Conservation (phyloP, 2,888 invertebrate genomes). For the Pyrochroa serraticornis region DNA sequence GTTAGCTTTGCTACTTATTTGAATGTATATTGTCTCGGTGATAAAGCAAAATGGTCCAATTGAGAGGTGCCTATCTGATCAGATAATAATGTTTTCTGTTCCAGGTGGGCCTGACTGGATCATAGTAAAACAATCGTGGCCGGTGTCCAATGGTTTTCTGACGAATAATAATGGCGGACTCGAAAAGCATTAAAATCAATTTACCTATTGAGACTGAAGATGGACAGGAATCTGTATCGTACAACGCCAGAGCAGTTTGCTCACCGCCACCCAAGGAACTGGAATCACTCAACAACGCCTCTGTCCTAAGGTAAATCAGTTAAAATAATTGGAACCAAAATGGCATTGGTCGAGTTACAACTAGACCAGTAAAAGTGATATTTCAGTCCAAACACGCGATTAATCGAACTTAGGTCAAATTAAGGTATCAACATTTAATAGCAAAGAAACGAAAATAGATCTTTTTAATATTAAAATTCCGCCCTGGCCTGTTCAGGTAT, state of each 20-base stretch:
- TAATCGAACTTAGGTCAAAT: background rate
- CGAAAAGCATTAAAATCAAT: constrained; percentile 63
- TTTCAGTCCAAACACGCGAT: too few relatives aligned
- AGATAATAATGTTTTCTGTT: background rate
- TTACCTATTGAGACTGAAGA: constrained; percentile 54
- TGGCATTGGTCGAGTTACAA: too few relatives aligned
- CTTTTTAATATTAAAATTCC: background rate
- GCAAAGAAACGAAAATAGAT: background rate
- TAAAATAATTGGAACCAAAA: background rate
- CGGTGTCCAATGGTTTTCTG: constrained; percentile 26
- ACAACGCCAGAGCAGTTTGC: constrained; percentile 45
- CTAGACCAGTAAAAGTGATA: too few relatives aligned
- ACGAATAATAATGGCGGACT: constrained; percentile 39
- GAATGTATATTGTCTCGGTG: background rate
- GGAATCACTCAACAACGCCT: constrained; percentile 71
- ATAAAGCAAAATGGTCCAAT: background rate
- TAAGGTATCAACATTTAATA: background rate
- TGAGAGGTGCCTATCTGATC: background rate
- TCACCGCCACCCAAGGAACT: constrained; percentile 57
- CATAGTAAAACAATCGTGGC: background rate
- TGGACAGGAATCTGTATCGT: constrained; percentile 43
- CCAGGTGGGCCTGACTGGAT: background rate
- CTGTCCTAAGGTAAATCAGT: constrained; percentile 63
- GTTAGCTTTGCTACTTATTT: too few relatives aligned
- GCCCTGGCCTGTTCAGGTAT: too few relatives aligned